Evolutionary conservation across 2,113 vertebrate genomes (phyloP), one percentile per base, ranked within the genome.

Genomic region (Acrocephalus kingi): DNA sequence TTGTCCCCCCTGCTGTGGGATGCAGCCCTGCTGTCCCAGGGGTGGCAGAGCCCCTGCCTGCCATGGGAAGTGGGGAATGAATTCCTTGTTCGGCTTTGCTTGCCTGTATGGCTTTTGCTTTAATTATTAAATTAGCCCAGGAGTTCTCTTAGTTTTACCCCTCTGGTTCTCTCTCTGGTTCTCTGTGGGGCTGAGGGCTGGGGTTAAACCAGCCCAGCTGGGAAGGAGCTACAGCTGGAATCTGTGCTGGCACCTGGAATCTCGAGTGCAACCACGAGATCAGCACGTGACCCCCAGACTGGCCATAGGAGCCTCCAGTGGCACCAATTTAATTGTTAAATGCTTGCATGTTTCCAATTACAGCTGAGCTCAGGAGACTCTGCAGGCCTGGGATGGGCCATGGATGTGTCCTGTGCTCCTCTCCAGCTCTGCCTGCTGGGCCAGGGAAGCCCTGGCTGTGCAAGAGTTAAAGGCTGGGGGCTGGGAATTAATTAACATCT

Each of bases 311-410:
- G 39, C 68, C 85, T 64, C 39, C 68, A 28, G 90, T 87, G 83
- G 68, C 88, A 95, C 79, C 62, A 45, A 58, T 27, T 48, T 25
- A 18, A 27, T 3, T 27, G 28, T 27, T 39, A 59, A 93, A 93
- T 88, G 78, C 68, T 68, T 86, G 64, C 52, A 30, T 84, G 93
- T 78, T 96, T 94, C 87, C 86, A 93, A 91, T 95, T 89, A 93
- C 2, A 39, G 15, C 15, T 2, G 20, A 90, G 77, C 58, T 69
- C 51, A 5, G 1, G 41, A 77, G 88, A 35, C 48, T 64, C 85
- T n/a, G 39, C 72, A 68, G 10, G 20, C 11, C 55, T 3, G 21
- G 55, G 67, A 13, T 13, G 52, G 61, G 67, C 43, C 43, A 20
- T 2, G 72, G 82, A 52, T 24, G 76, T 10, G 6, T 39, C 39